phyloP scores from a whole-genome alignment of 2,797 vertebrate genomes.

The Antennarius maculatus region DNA sequence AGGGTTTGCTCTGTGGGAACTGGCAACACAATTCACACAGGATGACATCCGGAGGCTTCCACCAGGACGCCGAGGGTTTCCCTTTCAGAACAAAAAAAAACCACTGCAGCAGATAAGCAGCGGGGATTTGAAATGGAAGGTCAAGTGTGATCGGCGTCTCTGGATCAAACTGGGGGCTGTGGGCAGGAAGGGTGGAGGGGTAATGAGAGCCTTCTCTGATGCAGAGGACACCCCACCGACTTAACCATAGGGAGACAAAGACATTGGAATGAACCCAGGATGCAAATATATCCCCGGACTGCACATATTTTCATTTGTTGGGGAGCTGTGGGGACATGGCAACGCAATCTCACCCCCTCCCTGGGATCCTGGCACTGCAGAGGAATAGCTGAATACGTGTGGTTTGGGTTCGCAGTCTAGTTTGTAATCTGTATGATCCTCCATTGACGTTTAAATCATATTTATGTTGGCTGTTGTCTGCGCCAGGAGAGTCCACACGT shows the following conservation, averaged over 20 bases:
- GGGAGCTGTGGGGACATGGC: slow-evolving; percentile 3
- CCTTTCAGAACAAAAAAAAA: slow-evolving; percentile 4
- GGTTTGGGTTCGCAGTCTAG: slow-evolving; percentile 1
- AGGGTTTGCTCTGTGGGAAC: slow-evolving; percentile 1
- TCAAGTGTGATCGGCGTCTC: slow-evolving; percentile 13
- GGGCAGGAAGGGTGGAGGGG: slow-evolving; percentile 70
- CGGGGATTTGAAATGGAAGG: slow-evolving; percentile 5
- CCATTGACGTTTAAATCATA: slow-evolving; percentile 4
- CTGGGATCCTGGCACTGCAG: slow-evolving; percentile 1
- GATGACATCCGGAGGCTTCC: slow-evolving; percentile 29
- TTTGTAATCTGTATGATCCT: slow-evolving; percentile 3
- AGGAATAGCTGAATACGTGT: slow-evolving; percentile 5
- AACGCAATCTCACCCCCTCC: slow-evolving; percentile 11
- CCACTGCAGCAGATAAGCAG: slow-evolving; percentile 2
- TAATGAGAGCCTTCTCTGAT: slow-evolving; percentile 61
- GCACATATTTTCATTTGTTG: slow-evolving; percentile 7
- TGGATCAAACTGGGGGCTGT: slow-evolving; percentile 13
- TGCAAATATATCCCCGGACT: slow-evolving; percentile 17
- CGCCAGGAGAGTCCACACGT: slow-evolving; percentile 34
- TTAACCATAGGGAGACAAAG: slow-evolving; percentile 43
- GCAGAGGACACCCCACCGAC: slow-evolving; percentile 26
- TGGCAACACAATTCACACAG: slow-evolving; percentile 24
- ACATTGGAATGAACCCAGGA: slow-evolving; percentile 14
- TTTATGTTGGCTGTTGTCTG: slow-evolving; percentile 4
- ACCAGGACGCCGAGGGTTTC: slow-evolving; percentile 7